phyloP scores from a whole-genome alignment of 1,140 invertebrate species.

The Steinernema feltiae region DNA sequence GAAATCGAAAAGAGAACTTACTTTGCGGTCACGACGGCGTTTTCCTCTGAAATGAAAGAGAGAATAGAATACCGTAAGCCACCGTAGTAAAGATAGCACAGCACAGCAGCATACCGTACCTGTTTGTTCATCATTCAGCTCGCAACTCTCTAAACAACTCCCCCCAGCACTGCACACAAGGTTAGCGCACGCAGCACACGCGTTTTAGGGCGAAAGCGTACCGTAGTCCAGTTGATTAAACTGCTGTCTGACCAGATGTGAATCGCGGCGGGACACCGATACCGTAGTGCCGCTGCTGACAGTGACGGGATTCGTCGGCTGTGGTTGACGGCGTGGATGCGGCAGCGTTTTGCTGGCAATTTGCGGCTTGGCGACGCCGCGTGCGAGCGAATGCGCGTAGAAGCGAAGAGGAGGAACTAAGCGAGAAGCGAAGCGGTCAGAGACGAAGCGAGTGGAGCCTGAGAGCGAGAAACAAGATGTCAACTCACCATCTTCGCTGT shows the following conservation, averaged over 20 bases:
- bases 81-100: background rate
- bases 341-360: background rate
- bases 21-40: constrained; percentile 6
- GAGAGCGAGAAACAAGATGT: background rate
- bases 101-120: background rate
- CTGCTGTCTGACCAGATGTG: background rate
- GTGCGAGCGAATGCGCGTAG: no score
- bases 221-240: background rate
- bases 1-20: background rate
- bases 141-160: background rate
- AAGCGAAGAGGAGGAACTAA: background rate
- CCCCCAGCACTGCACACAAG: background rate
- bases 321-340: background rate
- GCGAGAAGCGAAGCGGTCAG: background rate
- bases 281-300: background rate
- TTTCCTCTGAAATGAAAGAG: constrained; percentile 1
- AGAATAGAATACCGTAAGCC: constrained; percentile 11
- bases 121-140: background rate
- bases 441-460: background rate
- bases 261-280: background rate
- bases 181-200: background rate
- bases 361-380: background rate
- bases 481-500: background rate
- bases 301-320: background rate
- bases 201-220: background rate